Base-by-base conservation (phyloP, 2,113 vertebrate species). In the Phocoena sinus region DNA sequence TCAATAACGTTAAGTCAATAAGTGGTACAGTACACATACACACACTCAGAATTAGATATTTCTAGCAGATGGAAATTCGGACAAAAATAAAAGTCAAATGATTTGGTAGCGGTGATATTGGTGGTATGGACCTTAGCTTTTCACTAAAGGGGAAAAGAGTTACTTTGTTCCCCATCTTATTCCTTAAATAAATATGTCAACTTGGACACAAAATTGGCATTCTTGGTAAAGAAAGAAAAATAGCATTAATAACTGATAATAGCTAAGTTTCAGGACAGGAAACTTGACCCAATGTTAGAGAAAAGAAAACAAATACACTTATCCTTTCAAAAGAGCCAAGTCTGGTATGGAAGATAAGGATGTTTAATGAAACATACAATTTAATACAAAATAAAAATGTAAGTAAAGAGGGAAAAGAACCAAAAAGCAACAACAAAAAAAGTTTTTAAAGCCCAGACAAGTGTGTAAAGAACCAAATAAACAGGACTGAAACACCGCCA, bases 271-370 rank as follows among this genome's bases (percentile, higher is more conserved):
- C 44, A 92, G 96, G 67, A 96, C 63, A 97, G 50, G 62, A 80
- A 93, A 89, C 41, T 71, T 60, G 4, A 98, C n/a, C 60, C 89
- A 94, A 14, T 41, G 50, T 94, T 94, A 94, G 68, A 96, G 9
- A 81, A 31, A 38, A 6, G 65, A 95, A 98, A 98, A 97, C 89
- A 97, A 88, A 96, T 76, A 56, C 26, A 97, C 81, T 94, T 94
- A 97, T 97, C 90, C 96, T 98, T 94, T 97, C 86, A 94, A 97
- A 98, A 97, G 73, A 93, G 14, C 53, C 18, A 94, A 95, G 85
- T 91, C 93, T 98, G 95, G 36, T 95, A 95, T 70, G 94, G 67
- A 97, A 98, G 93, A 98, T 98, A 98, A 98, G 82, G 23, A 18
- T 87, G 82, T 95, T 71, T 97, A 97, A 95, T 91, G 62, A 98